A percentile compares a stretch with the other conserved stretches of the same genome.
phyloP scores from a whole-genome alignment of 2,113 vertebrate genomes.

The Microcebus griseorufus region DNA sequence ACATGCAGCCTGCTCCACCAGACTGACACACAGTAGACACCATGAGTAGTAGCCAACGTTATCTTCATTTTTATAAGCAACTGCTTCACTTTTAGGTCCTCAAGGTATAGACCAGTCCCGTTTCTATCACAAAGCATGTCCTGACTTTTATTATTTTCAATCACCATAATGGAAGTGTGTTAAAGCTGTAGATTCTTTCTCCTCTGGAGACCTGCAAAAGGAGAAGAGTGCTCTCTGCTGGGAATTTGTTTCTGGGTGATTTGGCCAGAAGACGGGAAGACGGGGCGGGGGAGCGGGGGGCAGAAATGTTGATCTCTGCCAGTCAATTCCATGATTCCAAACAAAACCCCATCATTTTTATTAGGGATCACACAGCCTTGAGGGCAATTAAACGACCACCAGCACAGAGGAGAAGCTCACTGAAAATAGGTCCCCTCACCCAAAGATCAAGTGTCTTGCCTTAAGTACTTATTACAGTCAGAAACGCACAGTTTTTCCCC shows the following conservation, averaged over 20 bases:
- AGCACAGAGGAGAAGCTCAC: background rate
- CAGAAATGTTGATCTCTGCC: background rate
- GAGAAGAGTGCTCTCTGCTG: background rate
- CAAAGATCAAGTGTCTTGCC: conserved; percentile 48
- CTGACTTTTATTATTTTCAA: background rate
- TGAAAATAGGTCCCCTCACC: background rate
- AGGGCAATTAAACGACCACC: background rate
- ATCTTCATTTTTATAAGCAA: background rate
- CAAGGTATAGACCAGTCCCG: background rate
- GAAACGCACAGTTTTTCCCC: background rate
- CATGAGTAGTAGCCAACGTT: background rate
- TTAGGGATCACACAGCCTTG: background rate
- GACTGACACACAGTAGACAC: background rate
- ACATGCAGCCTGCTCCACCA: background rate
- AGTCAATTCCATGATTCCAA: background rate
- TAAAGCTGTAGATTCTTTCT: background rate
- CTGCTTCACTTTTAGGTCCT: background rate
- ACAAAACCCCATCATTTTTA: background rate
- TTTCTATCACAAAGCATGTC: background rate
- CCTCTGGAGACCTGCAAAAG: background rate
- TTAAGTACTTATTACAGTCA: conserved; percentile 23
- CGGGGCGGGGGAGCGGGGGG: too few species aligned
- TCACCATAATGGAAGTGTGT: background rate
- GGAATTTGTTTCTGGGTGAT: background rate
- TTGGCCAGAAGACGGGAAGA: background rate